A percentile compares a stretch with the other conserved stretches of the same genome.
These are phyloP conservation scores for Agraylea sexmaculata DNA, from an alignment of 1,140 invertebrate genomes.

Conservation along the genomic window DNA sequence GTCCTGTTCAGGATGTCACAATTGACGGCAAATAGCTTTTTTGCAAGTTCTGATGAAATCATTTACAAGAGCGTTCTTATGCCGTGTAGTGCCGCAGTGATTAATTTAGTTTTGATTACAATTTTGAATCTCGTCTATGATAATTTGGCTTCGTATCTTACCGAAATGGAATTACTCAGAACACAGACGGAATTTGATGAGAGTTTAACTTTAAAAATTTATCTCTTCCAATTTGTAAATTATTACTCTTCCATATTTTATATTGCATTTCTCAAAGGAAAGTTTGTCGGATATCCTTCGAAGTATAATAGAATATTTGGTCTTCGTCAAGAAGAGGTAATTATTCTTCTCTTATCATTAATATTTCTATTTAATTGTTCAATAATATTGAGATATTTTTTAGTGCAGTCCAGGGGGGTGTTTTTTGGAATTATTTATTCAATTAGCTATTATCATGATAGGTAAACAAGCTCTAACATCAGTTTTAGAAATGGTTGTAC, in stretches of 20 bases:
- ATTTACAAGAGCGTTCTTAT: slow-evolving; percentile 14
- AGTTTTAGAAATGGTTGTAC: slow-evolving; percentile 54
- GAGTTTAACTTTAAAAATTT: slow-evolving; percentile 73
- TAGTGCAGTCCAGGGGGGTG: slow-evolving; percentile 72
- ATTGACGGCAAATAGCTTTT: slow-evolving; percentile 15
- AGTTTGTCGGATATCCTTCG: slow-evolving; percentile 65
- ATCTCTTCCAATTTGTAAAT: slow-evolving; percentile 80
- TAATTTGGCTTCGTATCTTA: slow-evolving; percentile 37
- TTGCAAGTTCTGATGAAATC: slow-evolving; percentile 11
- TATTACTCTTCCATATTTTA: slow-evolving; percentile 80
- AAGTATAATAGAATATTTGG: slow-evolving; percentile 62
- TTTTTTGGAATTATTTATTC: slow-evolving; percentile 70
- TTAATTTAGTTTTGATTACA: slow-evolving; percentile 17
- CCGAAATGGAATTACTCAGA: slow-evolving; percentile 72
- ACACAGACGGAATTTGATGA: slow-evolving; percentile 80
- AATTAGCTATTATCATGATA: slow-evolving; percentile 75
- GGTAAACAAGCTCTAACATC: slow-evolving; percentile 76
- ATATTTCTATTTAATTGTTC: slow-evolving; percentile 1
- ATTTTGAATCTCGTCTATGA: slow-evolving; percentile 30
- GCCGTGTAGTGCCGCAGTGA: slow-evolving; percentile 17
- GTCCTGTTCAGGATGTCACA: slow-evolving; percentile 20
- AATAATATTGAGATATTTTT: slow-evolving; percentile 13
- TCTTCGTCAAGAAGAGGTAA: slow-evolving; percentile 59
- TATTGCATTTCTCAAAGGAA: slow-evolving; percentile 75
- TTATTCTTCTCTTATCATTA: slow-evolving; percentile 15